Evolutionary conservation across 2,797 vertebrate species (phyloP).

Genomic region (Heterohyrax brucei): DNA sequence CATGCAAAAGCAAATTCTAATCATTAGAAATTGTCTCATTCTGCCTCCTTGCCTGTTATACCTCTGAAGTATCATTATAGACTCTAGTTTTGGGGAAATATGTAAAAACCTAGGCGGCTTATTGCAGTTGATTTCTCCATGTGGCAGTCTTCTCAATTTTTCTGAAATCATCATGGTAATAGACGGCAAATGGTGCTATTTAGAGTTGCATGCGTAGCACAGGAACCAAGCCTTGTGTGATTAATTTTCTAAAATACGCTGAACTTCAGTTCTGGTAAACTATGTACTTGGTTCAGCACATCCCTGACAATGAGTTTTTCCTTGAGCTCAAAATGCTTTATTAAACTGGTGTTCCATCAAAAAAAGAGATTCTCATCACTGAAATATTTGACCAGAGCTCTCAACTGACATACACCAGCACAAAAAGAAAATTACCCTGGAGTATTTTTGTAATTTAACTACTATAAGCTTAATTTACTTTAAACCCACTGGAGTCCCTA

Average conservation of each 20-base stretch:
- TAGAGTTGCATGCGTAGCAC: constrained; percentile 25
- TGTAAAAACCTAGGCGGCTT: neutral
- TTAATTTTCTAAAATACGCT: constrained; percentile 69
- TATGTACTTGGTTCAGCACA: constrained; percentile 73
- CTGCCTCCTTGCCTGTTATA: neutral
- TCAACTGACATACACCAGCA: constrained; percentile 34
- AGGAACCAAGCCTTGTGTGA: constrained; percentile 42
- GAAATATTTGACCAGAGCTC: constrained; percentile 51
- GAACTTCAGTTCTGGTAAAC: constrained; percentile 74
- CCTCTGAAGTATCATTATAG: neutral
- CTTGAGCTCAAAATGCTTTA: constrained; percentile 64
- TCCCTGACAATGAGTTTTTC: constrained; percentile 76
- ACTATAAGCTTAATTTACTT: constrained; percentile 57
- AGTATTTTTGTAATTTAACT: constrained; percentile 75
- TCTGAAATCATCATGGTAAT: constrained; percentile 27
- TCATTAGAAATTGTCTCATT: neutral
- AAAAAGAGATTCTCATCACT: constrained; percentile 56
- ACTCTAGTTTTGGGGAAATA: neutral
- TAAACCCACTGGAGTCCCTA: constrained; percentile 58
- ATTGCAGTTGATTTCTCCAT: neutral
- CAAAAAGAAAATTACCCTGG: constrained; percentile 64
- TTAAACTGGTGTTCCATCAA: constrained; percentile 66
- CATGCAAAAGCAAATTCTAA: neutral
- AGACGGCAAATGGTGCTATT: constrained; percentile 64
- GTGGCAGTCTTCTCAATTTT: constrained; percentile 33